phyloP scores from a whole-genome alignment of 2,888 invertebrate species.

The Sminthurides aquaticus region DNA sequence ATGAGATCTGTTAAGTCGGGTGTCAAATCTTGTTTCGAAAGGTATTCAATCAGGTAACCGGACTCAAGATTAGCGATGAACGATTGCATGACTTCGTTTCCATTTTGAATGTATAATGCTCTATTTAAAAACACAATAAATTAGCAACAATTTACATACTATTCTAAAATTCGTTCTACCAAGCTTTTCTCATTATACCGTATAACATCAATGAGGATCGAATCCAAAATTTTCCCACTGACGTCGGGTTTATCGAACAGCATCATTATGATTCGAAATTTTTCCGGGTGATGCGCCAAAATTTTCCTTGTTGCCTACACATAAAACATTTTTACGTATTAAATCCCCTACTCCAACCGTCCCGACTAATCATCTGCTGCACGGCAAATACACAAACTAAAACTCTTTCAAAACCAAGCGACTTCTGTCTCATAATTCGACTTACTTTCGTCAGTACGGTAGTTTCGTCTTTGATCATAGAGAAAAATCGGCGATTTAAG shows the following conservation, averaged over 20 bases:
- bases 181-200: slow-evolving; percentile 11
- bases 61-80: slow-evolving; percentile 31
- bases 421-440: background rate
- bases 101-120: slow-evolving; percentile 21
- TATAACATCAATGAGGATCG: slow-evolving; percentile 59
- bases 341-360: too few relatives aligned
- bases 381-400: too few relatives aligned
- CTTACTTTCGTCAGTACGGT: background rate
- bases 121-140: too few relatives aligned
- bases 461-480: slow-evolving; percentile 19
- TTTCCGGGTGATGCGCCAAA: slow-evolving; percentile 20
- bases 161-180: too few relatives aligned
- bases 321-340: background rate
- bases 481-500: slow-evolving; percentile 58
- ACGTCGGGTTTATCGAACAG: slow-evolving; percentile 81
- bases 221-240: slow-evolving; percentile 67
- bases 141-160: background rate
- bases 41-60: slow-evolving; percentile 21
- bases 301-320: slow-evolving; percentile 17
- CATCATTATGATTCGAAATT: slow-evolving; percentile 69
- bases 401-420: too few relatives aligned
- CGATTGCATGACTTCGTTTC: slow-evolving; percentile 22
- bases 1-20: slow-evolving; percentile 15
- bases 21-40: slow-evolving; percentile 20
- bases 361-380: too few relatives aligned